These are phyloP conservation scores for Lydus trimaculatus DNA, from an alignment of 2,888 invertebrate genomes.

Conservation along the genomic window DNA sequence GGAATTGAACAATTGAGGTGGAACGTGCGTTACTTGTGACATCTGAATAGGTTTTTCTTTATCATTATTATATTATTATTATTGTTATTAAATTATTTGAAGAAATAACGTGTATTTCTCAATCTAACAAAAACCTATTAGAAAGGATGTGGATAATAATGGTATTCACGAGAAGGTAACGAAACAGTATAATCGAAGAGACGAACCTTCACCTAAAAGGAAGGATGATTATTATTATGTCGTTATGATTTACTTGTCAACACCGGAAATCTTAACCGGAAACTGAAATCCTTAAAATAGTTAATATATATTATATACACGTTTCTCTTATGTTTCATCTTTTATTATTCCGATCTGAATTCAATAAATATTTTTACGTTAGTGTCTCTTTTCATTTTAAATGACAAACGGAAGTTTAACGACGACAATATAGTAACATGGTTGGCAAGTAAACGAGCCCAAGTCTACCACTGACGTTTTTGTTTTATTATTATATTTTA, in stretches of 20 bases:
- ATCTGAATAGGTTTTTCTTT: neutral
- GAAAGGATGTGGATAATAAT: constrained; percentile 9
- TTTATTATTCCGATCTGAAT: constrained; percentile 35
- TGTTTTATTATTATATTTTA: constrained; percentile 26
- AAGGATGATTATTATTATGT: constrained; percentile 23
- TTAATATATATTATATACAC: constrained; percentile 37
- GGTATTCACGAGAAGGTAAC: constrained; percentile 9
- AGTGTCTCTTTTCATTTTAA: neutral
- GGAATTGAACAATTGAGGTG: constrained; percentile 9
- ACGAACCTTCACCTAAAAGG: constrained; percentile 5
- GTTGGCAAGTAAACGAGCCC: constrained; percentile 7
- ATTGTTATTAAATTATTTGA: constrained; percentile 9
- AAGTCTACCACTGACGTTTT: constrained; percentile 13
- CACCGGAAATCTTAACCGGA: constrained; percentile 39
- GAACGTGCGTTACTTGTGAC: constrained; percentile 9
- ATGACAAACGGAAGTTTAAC: constrained; percentile 24
- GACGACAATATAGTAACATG: constrained; percentile 3
- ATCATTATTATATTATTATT: neutral
- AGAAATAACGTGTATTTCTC: constrained; percentile 8
- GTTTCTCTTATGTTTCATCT: constrained; percentile 34
- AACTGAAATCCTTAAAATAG: constrained; percentile 37
- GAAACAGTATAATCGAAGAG: constrained; percentile 3
- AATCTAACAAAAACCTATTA: constrained; percentile 1
- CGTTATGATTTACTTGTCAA: constrained; percentile 37
- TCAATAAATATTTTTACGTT: constrained; percentile 17